Base-by-base conservation (phyloP, 2,888 invertebrate genomes). In the Nasonia oneida region DNA sequence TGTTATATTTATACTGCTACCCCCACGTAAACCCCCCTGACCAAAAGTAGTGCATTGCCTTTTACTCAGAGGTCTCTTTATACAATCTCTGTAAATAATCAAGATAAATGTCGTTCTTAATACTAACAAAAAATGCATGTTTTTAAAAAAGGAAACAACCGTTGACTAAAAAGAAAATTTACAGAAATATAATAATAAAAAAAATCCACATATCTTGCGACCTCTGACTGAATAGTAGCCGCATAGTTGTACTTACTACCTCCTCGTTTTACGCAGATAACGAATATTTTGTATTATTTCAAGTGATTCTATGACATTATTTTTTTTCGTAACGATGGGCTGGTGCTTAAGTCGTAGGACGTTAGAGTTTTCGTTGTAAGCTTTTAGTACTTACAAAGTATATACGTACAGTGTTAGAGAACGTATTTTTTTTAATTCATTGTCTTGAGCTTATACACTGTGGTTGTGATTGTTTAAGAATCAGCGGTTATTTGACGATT, bases 281-380 rank as follows among this genome's bases (percentile, higher is more conserved):
- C 47, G 5, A 67, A 67, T 42, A 71, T 71, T 39, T 42, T 71
- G n/a, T 71, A 23, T 75, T 57, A 18, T 53, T 75, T 75, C 33
- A 75, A 33, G 76, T 57, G 67, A 75, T 33, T 47, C 37, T 12
- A 57, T 50, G 71, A 42, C 23, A 47, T 37, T 64, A 4, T 8
- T 29, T 64, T 64, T 77, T 77, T 42, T 39, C 6, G 4, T 42
- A 53, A 12, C 57, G 39, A 71, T 83, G 71, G 71, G 83, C 57
- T 83, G 83, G 77, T 83, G 83, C 83, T 83, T 83, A 42, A 57
- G 23, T 77, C 3, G 33, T 73, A 77, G 82, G n/a, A 77, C 14
- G 15, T 70, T 61, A 73, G 15, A 33, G 23, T 42, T 42, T 81
- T 61, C 23, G 29, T 61, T 61, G n/a, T 61, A 61, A 79, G 79